phyloP scores from a whole-genome alignment of 2,113 vertebrate species.

The Eurypyga helias region DNA sequence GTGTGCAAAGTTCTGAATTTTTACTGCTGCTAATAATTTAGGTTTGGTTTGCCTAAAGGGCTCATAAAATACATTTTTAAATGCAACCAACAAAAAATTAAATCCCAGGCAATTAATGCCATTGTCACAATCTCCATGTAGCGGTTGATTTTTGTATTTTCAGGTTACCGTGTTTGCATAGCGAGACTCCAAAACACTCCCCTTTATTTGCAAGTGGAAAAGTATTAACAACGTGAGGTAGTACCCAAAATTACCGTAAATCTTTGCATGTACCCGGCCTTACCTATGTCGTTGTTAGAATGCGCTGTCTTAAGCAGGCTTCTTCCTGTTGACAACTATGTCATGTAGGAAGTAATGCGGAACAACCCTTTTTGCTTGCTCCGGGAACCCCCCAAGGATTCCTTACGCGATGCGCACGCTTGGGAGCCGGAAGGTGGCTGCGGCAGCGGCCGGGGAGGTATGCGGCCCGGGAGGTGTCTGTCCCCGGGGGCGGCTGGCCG shows the following conservation, averaged over 20 bases:
- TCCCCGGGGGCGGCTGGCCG: not conserved
- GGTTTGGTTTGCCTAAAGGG: not conserved
- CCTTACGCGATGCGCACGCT: accelerated
- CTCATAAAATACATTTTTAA: not conserved
- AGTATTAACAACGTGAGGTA: not conserved
- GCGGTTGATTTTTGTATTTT: not conserved
- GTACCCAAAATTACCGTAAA: not conserved
- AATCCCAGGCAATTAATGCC: not conserved
- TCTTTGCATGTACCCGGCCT: not conserved
- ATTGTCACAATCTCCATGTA: not conserved
- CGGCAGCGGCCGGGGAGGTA: too few relatives aligned
- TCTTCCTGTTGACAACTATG: not conserved
- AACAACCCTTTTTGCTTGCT: not conserved
- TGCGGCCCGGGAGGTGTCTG: not conserved
- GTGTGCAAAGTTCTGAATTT: not conserved
- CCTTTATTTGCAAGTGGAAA: not conserved
- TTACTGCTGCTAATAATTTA: not conserved
- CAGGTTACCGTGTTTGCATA: not conserved
- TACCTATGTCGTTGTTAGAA: accelerated
- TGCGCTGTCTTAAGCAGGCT: not conserved
- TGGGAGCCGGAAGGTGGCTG: accelerated
- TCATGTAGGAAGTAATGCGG: not conserved
- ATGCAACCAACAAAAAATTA: not conserved
- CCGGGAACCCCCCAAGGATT: too few relatives aligned
- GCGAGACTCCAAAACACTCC: not conserved